Base-by-base conservation (phyloP, 2,113 vertebrate species). In the Anser cygnoides region DNA sequence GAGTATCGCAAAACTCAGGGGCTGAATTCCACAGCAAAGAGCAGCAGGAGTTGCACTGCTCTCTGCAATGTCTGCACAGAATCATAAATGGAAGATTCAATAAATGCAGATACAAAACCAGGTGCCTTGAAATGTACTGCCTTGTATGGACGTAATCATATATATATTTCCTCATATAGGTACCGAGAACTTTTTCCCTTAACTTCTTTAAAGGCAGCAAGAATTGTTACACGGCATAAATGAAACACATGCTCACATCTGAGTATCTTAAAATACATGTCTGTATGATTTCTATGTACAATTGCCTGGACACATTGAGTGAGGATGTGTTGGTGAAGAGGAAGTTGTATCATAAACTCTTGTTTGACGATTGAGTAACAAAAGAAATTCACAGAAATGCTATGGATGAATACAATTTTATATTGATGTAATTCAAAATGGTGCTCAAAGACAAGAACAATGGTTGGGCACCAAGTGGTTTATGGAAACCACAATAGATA, bases 381-480 rank as follows among this genome's bases (percentile, higher is more conserved):
- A 87, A 84, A 92, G 44, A 82, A 89, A 82, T 49, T 43, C 35
- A 39, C 21, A 62, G 70, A 37, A 84, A 68, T 80, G 35, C 84
- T 90, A 22, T 12, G 58, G 43, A 63, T 84, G 90, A 88, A 87
- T 58, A 87, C 11, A 5, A 0, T 50, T 25, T 62, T 58, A 4
- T 84, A 67, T 90, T 81, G 90, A 35, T 58, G 80, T 66, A 82
- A 83, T 85, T 82, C 77, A 35, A 89, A 94, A 77, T 46, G 46
- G 22, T 83, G 13, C 41, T 90, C 28, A 41, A 89, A 90, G 37
- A 44, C 13, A 72, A 65, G 33, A 91, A 44, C 62, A 80, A 44
- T 65, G 39, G 37, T 67, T 70, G 78, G 43, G n/a, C 23, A 81
- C 43, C 84, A 88, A 72, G 52, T 41, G 58, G 54, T 41, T 89